These are phyloP conservation scores for Chrysogorgia sp. DNA, from an alignment of 92 coral and sea anemone species.

Conservation along the genomic window DNA sequence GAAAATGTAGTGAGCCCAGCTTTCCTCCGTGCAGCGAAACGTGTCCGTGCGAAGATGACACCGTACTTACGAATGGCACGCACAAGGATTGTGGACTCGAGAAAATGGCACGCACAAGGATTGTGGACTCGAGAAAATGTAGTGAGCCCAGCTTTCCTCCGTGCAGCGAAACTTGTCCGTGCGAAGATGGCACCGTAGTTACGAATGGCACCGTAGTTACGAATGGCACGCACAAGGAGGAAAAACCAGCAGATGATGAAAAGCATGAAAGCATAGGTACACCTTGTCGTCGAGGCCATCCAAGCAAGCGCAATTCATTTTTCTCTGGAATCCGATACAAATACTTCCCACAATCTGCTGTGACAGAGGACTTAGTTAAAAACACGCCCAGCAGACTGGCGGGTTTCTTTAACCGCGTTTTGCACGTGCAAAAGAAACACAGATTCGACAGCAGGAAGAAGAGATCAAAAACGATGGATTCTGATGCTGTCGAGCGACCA, in stretches of 20 bases:
- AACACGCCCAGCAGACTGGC: slow-evolving; percentile 86
- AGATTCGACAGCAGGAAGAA: slow-evolving; percentile 23
- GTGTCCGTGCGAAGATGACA: slow-evolving; percentile 20
- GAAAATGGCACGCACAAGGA: slow-evolving; percentile 15
- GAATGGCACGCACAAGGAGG: slow-evolving; percentile 4
- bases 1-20: slow-evolving; percentile 11
- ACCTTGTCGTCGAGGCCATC: slow-evolving; percentile 44
- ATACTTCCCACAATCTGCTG: slow-evolving; percentile 67
- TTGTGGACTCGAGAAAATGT: slow-evolving; percentile 18
- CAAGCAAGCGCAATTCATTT: slow-evolving; percentile 67
- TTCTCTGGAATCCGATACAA: slow-evolving; percentile 81
- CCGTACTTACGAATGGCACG: slow-evolving; percentile 21
- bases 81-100: not conserved
- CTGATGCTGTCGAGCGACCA: not conserved
- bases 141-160: slow-evolving; percentile 16
- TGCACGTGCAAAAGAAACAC: slow-evolving; percentile 64
- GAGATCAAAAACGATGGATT: slow-evolving; percentile 21
- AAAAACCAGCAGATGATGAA: not conserved
- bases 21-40: slow-evolving; percentile 11
- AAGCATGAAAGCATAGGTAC: not conserved
- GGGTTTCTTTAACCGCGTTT: slow-evolving; percentile 80
- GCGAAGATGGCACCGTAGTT: slow-evolving; percentile 17
- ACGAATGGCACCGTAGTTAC: slow-evolving; percentile 14
- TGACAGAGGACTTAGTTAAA: slow-evolving; percentile 87
- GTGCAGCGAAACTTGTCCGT: slow-evolving; percentile 9